Evolutionary conservation across 2,797 vertebrate species (phyloP), one percentile per base, ranked within the genome.

Genomic region (Phyllotis vaccarum): DNA sequence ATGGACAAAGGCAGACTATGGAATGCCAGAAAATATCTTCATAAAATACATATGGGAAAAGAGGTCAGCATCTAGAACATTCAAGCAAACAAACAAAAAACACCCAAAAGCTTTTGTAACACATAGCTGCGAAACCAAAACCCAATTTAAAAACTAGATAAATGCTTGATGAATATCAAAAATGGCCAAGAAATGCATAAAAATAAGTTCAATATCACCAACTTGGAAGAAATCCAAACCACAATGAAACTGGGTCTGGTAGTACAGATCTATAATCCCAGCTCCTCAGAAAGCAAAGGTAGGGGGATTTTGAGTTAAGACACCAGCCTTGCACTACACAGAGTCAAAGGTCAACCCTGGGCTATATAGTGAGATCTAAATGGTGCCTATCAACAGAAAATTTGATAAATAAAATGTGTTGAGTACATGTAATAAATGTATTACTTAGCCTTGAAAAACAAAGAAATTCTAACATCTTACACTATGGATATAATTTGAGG

Each of bases 11-110:
- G 9, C 46, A 40, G 58, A 19, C 34, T 66, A 68, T 0, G 49
- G 19, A 97, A 94, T 81, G 31, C 87, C 31, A 95, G 46, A 95
- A 95, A 94, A 89, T 62, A 86, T 60, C 31, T 52, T 60, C 82
- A n/a, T 40, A 85, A 89, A 86, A 75, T 72, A 92, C 31, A 0
- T 64, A 91, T 52, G 31, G 27, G 43, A 40, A 86, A 89, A 60
- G 31, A 17, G 34, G 5, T 72, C 60, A 79, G 27, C 43, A 79
- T 29, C 40, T 24, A 88, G 22, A 80, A 80, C 66, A 64, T 88
- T 46, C 5, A 64, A 64, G n/a, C n/a, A n/a, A n/a, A n/a, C n/a
- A n/a, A n/a, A 64, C 29, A 64, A 64, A 5, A 21, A 19, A 40
- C 54, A 62, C 46, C 19, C 56, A 58, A 22, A 12, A 62, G 64